Conservation (phyloP, 2,888 invertebrate species). For the Drosophila anceps region DNA sequence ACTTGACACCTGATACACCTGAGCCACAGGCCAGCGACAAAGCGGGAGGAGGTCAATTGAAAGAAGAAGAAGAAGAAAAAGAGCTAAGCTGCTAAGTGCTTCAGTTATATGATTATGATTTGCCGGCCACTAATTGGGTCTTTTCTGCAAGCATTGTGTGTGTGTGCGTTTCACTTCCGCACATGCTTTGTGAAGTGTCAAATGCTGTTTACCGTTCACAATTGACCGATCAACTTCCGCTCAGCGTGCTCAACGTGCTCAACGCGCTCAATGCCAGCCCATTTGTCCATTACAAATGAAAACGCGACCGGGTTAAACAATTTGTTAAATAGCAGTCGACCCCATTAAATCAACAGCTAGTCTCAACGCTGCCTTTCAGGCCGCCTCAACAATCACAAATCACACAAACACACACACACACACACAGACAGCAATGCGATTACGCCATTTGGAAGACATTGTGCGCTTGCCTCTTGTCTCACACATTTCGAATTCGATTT, state of each 20-base stretch:
- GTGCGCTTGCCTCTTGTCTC: conserved; percentile 26
- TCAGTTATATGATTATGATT: conserved; percentile 34
- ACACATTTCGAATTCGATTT: conserved; percentile 33
- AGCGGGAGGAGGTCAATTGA: neutral
- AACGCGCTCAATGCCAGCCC: conserved; percentile 64
- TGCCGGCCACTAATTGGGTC: conserved; percentile 52
- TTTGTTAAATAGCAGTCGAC: conserved; percentile 56
- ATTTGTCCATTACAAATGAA: conserved; percentile 53
- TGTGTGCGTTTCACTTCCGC: conserved; percentile 43
- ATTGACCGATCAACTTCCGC: conserved; percentile 61
- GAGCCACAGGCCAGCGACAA: neutral
- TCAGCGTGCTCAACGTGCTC: conserved; percentile 10
- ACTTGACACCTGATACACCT: conserved; percentile 63
- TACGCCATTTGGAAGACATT: conserved; percentile 67
- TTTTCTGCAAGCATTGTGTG: conserved; percentile 24
- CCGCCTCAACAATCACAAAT: conserved; percentile 41
- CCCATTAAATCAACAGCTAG: conserved; percentile 50
- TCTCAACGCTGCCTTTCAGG: conserved; percentile 41
- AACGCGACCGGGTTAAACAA: conserved; percentile 70
- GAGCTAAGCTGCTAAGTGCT: conserved; percentile 22
- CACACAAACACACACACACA: neutral
- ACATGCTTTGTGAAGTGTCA: conserved; percentile 53
- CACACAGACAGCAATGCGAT: conserved; percentile 28
- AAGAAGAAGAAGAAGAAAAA: neutral
- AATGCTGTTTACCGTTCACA: conserved; percentile 49